Evolutionary conservation across 2,113 vertebrate genomes (phyloP).

Genomic region (Bostrychus sinensis): DNA sequence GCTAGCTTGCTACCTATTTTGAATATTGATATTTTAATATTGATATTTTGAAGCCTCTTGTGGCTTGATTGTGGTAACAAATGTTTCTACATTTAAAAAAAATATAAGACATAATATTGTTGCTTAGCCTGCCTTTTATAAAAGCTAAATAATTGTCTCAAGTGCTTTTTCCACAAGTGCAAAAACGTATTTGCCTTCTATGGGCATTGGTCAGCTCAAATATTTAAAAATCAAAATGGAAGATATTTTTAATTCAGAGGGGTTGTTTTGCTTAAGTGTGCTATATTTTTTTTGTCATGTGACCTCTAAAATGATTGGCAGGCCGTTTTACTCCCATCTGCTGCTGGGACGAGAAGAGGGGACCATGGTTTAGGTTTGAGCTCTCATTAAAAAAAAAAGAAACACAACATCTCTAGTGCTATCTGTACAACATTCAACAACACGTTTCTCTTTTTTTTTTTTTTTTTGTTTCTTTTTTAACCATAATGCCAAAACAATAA

Average conservation of each 20-base stretch:
- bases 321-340: slow-evolving; percentile 61
- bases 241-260: background rate
- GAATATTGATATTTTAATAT: no score
- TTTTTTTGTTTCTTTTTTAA: slow-evolving; percentile 49
- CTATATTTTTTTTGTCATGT: slow-evolving; percentile 16
- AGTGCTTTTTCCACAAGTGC: slow-evolving; percentile 6
- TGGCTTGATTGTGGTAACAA: no score
- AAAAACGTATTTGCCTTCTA: no score
- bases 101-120: no score
- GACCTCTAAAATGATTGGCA: slow-evolving; percentile 43
- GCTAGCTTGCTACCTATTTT: no score
- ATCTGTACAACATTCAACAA: slow-evolving; percentile 87
- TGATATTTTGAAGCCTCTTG: no score
- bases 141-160: slow-evolving; percentile 1
- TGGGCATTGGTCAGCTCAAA: slow-evolving; percentile 11
- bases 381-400: slow-evolving; percentile 69
- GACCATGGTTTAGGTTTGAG: slow-evolving; percentile 64
- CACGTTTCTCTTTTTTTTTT: slow-evolving; percentile 70
- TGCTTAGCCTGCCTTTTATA: background rate
- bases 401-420: slow-evolving; percentile 82
- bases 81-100: no score
- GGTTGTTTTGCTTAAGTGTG: slow-evolving; percentile 13
- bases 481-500: slow-evolving; percentile 79
- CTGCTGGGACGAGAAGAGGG: slow-evolving; percentile 58
- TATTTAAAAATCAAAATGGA: slow-evolving; percentile 14